Percentiles rank a stretch among this genome's conserved stretches.
Evolutionary conservation across 2,888 invertebrate species (phyloP).

Genomic region (Mesodorylaimus sp.): DNA sequence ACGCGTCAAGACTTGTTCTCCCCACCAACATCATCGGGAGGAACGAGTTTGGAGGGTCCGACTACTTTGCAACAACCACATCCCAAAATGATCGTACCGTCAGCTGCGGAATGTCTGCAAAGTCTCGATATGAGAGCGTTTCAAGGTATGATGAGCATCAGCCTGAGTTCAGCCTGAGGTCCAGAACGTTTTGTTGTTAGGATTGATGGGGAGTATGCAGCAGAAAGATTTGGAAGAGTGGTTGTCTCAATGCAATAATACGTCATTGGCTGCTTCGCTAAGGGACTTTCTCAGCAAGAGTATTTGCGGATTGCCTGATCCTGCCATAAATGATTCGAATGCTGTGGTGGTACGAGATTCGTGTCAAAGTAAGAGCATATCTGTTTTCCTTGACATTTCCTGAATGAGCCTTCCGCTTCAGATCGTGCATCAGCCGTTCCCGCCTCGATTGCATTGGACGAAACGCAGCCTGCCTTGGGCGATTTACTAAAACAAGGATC

Average conservation of each 20-base stretch:
- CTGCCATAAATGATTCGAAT: background rate
- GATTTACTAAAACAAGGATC: background rate
- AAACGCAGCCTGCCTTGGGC: background rate
- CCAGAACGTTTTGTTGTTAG: background rate
- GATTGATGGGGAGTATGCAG: conserved; percentile 1
- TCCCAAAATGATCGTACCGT: no score
- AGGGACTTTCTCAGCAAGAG: background rate
- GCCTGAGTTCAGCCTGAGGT: no score
- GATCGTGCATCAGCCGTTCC: no score
- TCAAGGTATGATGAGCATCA: background rate
- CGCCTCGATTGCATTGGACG: background rate
- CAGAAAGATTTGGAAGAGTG: background rate
- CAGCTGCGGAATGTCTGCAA: no score
- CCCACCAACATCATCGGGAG: no score
- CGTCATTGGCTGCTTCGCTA: background rate
- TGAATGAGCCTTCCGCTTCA: no score
- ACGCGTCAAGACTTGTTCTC: no score
- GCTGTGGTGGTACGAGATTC: background rate
- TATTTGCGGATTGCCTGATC: background rate
- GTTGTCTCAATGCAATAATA: background rate
- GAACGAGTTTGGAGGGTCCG: no score
- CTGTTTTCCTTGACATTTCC: no score
- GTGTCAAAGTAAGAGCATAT: no score
- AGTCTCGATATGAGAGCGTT: background rate
- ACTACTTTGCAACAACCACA: no score